Conservation (phyloP, 2,113 vertebrate species). For the Zingel zingel region DNA sequence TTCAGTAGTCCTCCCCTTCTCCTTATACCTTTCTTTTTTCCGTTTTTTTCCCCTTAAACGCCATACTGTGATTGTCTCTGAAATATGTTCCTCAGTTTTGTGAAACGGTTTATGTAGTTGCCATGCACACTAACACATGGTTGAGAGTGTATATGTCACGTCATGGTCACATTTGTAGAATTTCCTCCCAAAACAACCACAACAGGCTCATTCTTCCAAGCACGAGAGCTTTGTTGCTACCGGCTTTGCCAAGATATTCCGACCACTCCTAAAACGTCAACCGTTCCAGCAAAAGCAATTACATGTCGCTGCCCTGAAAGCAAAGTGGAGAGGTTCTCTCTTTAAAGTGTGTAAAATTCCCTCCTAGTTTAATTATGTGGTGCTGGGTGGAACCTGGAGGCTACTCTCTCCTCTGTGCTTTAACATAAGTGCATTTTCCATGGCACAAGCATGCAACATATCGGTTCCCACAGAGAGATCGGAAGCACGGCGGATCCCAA, state of each 20-base stretch:
- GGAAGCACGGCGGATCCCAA: slow-evolving; percentile 63
- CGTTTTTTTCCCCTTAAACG: slow-evolving; percentile 30
- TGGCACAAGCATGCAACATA: slow-evolving; percentile 60
- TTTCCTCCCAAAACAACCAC: slow-evolving; percentile 72
- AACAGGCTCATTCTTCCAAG: slow-evolving; percentile 68
- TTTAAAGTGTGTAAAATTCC: slow-evolving; percentile 78
- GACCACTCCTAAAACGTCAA: slow-evolving; percentile 78
- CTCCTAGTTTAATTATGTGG: slow-evolving; percentile 80
- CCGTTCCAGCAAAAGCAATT: slow-evolving; percentile 79
- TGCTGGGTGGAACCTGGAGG: slow-evolving; percentile 76
- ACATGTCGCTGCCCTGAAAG: slow-evolving; percentile 72
- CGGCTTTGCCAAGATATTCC: slow-evolving; percentile 73
- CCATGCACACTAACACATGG: slow-evolving; percentile 27
- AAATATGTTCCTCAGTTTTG: slow-evolving; percentile 26
- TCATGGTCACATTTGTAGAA: slow-evolving; percentile 66
- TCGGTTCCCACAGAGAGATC: slow-evolving; percentile 72
- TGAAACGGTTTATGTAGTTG: slow-evolving; percentile 21
- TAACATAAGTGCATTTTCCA: slow-evolving; percentile 72
- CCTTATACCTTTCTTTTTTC: slow-evolving; percentile 4
- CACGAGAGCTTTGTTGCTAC: slow-evolving; percentile 75
- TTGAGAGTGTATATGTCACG: slow-evolving; percentile 52
- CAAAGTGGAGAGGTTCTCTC: slow-evolving; percentile 74
- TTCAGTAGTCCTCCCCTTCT: slow-evolving; percentile 51
- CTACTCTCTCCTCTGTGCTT: slow-evolving; percentile 40
- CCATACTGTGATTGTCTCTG: slow-evolving; percentile 10